Evolutionary conservation across 2,888 invertebrate genomes (phyloP), one percentile per base, ranked within the genome.

Genomic region (Thymelicus sylvestris): DNA sequence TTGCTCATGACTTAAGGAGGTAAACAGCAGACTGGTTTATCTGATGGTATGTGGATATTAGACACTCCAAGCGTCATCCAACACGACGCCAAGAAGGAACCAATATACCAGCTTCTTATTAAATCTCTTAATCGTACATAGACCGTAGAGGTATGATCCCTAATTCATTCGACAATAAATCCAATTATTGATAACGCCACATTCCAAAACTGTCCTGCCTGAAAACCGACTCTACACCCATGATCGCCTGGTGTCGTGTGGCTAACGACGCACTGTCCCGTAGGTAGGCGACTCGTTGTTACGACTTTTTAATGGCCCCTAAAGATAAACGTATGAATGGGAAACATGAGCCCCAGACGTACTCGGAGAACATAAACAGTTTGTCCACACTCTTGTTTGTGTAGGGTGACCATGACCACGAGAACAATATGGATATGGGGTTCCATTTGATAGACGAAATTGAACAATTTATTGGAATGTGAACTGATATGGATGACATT

Each of bases 231-330:
- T 80, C 83, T 76, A 69, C 81, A 77, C 79, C 88, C 86, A 91
- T 92, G 91, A 89, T 87, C 78, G 85, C 88, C 87, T 86, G 88
- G 91, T 91, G 86, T 92, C 93, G 85, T 81, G 85, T 93, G 85
- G 85, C 90, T 92, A 93, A 93, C 91, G 93, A 92, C 82, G 80
- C 85, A 85, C 92, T 93, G 93, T 93, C 91, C 90, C 90, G 91
- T 91, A 91, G 92, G 91, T 86, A 83, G 80, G 77, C 81, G 83
- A 85, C 84, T 85, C 82, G 79, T 77, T 79, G 81, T 91, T 91
- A 93, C 89, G 91, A 89, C 86, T 88, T 86, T 92, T 92, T 93
- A 93, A 93, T 92, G 89, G 86, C 81, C 84, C 86, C 87, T 86
- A 87, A 88, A 87, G 85, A 88, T 88, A 86, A 88, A 87, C 86